These are phyloP conservation scores for Coreius guichenoti DNA, from an alignment of 2,797 vertebrate genomes.

Conservation along the genomic window DNA sequence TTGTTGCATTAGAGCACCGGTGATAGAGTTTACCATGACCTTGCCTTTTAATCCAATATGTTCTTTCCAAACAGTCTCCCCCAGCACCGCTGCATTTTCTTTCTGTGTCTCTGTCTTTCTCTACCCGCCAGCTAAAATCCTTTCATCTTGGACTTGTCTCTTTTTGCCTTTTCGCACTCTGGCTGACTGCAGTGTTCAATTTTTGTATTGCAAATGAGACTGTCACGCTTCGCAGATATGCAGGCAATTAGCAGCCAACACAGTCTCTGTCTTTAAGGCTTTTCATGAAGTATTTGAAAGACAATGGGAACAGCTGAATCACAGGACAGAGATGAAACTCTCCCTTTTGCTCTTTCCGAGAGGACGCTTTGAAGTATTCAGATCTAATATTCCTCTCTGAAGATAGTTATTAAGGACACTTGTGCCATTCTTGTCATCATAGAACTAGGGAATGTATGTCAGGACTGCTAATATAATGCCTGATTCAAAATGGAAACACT, in stretches of 20 bases:
- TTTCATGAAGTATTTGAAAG: constrained; percentile 49
- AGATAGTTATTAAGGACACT: constrained; percentile 42
- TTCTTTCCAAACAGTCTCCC: constrained; percentile 36
- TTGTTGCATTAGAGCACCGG: constrained; percentile 4
- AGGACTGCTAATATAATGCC: constrained; percentile 15
- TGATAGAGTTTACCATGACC: constrained; percentile 31
- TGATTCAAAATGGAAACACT: constrained; percentile 10
- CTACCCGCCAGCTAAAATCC: constrained; percentile 28
- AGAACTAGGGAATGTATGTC: neutral
- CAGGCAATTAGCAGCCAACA: constrained; percentile 54
- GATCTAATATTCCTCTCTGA: constrained; percentile 43
- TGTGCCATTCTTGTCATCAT: neutral
- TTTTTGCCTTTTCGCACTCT: constrained; percentile 34
- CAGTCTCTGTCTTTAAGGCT: constrained; percentile 49
- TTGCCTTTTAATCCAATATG: constrained; percentile 40
- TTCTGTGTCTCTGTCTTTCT: constrained; percentile 5
- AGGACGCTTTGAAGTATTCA: constrained; percentile 35
- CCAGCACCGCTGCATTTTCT: constrained; percentile 13
- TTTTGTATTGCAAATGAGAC: constrained; percentile 46
- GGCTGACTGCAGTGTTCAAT: constrained; percentile 31
- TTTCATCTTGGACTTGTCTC: constrained; percentile 53
- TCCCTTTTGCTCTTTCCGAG: constrained; percentile 6
- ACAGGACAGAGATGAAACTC: constrained; percentile 30
- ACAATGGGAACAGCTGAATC: constrained; percentile 40
- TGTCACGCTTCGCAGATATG: constrained; percentile 44